Percentiles rank a stretch among this genome's conserved stretches.
phyloP scores from a whole-genome alignment of 2,888 invertebrate genomes.

The Cryptus armator region DNA sequence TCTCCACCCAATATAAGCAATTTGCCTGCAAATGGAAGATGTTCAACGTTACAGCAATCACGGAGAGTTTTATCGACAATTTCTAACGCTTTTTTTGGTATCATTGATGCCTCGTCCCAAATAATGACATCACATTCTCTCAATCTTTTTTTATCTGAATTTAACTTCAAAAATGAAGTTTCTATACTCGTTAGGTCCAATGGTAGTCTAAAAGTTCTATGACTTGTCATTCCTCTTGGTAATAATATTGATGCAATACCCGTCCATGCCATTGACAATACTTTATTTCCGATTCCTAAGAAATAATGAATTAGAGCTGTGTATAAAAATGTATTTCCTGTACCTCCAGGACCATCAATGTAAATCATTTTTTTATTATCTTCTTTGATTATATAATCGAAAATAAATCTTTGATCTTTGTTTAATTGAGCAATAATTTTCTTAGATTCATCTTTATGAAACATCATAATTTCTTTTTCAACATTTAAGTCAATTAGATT shows the following conservation, averaged over 20 bases:
- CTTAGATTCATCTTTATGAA: background rate
- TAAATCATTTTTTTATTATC: constrained; percentile 22
- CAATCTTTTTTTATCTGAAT: constrained; percentile 36
- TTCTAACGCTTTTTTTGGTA: constrained; percentile 35
- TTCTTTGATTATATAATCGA: constrained; percentile 14
- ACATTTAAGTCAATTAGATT: background rate
- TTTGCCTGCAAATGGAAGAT: constrained; percentile 33
- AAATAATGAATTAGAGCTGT: constrained; percentile 43
- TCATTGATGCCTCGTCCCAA: constrained; percentile 48
- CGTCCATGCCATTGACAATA: constrained; percentile 46
- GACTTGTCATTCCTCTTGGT: constrained; percentile 48
- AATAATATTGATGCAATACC: constrained; percentile 50
- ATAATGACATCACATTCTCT: constrained; percentile 25
- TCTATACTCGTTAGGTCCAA: constrained; percentile 36
- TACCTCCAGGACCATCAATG: constrained; percentile 45
- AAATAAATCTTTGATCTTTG: constrained; percentile 9
- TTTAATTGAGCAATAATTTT: constrained; percentile 1
- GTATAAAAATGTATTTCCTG: constrained; percentile 25
- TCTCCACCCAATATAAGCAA: constrained; percentile 44
- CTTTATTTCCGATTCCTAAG: constrained; percentile 39
- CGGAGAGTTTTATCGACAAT: constrained; percentile 39
- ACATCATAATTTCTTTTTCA: constrained; percentile 1
- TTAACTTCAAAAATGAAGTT: constrained; percentile 36
- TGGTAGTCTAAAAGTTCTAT: constrained; percentile 48
- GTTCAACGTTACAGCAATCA: constrained; percentile 26